Evolutionary conservation across 2,888 invertebrate genomes (phyloP).

Genomic region (Nephrotoma appendiculata): DNA sequence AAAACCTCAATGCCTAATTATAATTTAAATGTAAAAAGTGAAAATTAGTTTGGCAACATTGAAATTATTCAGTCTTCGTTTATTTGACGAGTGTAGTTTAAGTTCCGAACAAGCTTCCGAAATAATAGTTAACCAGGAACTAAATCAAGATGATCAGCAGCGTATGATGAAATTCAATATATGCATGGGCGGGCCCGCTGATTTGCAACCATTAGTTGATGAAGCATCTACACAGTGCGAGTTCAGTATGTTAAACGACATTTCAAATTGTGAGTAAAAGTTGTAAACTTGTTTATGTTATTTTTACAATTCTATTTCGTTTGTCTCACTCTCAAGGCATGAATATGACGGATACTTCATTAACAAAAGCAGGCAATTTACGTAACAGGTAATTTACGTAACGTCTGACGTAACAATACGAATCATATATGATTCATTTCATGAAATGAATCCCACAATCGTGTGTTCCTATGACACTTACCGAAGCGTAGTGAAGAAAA

Average conservation of each 20-base stretch:
- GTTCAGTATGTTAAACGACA: background rate
- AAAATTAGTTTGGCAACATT: no score
- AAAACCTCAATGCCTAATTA: no score
- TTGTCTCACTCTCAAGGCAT: background rate
- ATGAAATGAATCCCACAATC: no score
- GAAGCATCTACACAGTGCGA: background rate
- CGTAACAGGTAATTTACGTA: background rate
- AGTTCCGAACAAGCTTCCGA: background rate
- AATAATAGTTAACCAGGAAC: background rate
- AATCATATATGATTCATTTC: no score
- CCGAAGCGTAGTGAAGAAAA: no score
- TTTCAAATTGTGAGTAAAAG: no score
- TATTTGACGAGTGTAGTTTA: background rate
- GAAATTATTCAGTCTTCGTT: background rate
- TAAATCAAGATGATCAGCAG: background rate
- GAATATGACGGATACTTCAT: background rate
- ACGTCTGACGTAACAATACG: background rate
- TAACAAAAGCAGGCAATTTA: background rate
- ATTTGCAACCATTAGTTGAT: background rate
- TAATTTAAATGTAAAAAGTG: no score
- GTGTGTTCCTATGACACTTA: no score
- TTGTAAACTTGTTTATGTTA: no score
- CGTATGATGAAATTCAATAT: background rate
- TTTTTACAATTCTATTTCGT: no score
- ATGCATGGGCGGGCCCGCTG: background rate